Evolutionary conservation across 2,113 vertebrate genomes (phyloP).

Genomic region (Ptyas mucosa): DNA sequence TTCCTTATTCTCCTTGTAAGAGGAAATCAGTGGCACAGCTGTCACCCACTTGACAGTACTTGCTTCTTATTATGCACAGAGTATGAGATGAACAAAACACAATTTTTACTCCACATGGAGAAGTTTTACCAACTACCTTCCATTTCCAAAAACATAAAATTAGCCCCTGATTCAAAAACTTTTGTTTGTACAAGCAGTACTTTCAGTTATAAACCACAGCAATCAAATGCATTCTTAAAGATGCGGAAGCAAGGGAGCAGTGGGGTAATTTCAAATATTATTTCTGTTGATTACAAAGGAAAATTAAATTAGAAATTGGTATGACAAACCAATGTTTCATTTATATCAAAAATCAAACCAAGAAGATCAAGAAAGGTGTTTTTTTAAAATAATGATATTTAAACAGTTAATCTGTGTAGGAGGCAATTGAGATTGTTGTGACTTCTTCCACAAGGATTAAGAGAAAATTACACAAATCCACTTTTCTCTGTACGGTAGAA

Average conservation of each 20-base stretch:
- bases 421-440: constrained; percentile 34
- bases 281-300: constrained; percentile 13
- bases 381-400: constrained; percentile 26
- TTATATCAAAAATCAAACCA: constrained; percentile 6
- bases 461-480: constrained; percentile 64
- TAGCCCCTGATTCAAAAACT: neutral
- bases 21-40: neutral
- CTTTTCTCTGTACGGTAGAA: constrained; percentile 43
- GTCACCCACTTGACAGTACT: neutral
- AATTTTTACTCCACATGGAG: neutral
- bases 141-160: neutral
- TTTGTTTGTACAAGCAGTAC: neutral
- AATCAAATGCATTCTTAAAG: constrained; percentile 19
- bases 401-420: constrained; percentile 45
- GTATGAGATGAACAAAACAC: neutral
- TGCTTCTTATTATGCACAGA: neutral
- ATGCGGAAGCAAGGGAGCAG: neutral
- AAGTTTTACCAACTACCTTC: constrained; percentile 12
- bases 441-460: constrained; percentile 31
- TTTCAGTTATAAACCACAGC: neutral
- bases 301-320: constrained; percentile 34
- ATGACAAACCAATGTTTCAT: constrained; percentile 53
- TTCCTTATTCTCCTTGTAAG: fast-evolving
- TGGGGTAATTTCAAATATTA: neutral
- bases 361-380: constrained; percentile 42